Conservation (phyloP, 2,888 invertebrate genomes). For the Patella caerulea region DNA sequence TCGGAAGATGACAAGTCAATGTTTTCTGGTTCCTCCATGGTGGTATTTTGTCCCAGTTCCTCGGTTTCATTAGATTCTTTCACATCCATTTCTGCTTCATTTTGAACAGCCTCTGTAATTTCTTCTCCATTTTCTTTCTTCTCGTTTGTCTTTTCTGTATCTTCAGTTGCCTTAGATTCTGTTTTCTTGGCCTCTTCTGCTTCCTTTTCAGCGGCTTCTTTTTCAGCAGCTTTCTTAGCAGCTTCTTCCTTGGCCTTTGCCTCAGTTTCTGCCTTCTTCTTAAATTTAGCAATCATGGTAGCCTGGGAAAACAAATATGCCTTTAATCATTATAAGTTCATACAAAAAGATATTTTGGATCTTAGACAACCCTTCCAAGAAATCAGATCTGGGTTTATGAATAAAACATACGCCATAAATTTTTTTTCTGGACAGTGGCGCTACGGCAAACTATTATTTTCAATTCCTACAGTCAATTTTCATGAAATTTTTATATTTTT, state of each 20-base stretch:
- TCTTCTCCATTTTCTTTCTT: background rate
- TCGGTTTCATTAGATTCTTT: background rate
- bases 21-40: background rate
- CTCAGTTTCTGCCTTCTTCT: background rate
- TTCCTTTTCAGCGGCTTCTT: conserved; percentile 3
- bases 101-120: background rate
- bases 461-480: no score
- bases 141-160: background rate
- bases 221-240: background rate
- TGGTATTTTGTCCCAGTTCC: conserved; percentile 8
- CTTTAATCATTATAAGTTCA: no score
- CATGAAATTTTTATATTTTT: no score
- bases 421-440: no score
- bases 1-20: background rate
- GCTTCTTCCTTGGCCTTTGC: conserved; percentile 11
- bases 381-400: no score
- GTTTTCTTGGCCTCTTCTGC: background rate
- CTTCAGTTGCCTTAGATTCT: background rate
- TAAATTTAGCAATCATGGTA: background rate
- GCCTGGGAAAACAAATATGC: background rate
- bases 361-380: no score
- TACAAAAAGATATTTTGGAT: no score
- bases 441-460: no score
- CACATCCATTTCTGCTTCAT: background rate
- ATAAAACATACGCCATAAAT: no score